Evolutionary conservation across 2,113 vertebrate species (phyloP).

Genomic region (Ochotona princeps): DNA sequence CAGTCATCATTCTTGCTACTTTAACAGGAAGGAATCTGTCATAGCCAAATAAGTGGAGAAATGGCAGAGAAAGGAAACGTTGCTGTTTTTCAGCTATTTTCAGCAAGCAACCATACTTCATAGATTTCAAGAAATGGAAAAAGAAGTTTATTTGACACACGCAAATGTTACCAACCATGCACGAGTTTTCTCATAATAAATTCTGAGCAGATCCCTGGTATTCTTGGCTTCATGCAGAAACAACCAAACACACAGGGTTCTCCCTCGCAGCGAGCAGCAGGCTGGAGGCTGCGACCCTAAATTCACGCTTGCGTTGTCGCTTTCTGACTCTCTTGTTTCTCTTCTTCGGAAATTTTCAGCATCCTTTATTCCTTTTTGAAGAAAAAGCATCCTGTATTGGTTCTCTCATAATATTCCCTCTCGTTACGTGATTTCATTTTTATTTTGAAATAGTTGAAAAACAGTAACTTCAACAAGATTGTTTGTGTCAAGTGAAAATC

Average conservation of each 20-base stretch:
- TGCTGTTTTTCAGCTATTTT: too few relatives aligned
- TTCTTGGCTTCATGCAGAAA: too few relatives aligned
- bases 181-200: too few relatives aligned
- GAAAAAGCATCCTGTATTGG: slow-evolving; percentile 4
- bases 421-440: neutral
- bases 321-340: neutral
- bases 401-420: neutral
- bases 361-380: neutral
- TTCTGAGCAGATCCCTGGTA: too few relatives aligned
- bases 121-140: too few relatives aligned
- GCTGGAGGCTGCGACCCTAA: neutral
- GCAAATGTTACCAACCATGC: too few relatives aligned
- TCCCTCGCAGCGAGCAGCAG: neutral
- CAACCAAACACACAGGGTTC: neutral
- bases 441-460: slow-evolving; percentile 17
- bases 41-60: neutral
- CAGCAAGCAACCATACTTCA: neutral
- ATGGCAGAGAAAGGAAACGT: neutral
- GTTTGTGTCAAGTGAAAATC: slow-evolving; percentile 64
- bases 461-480: slow-evolving; percentile 60
- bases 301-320: neutral
- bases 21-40: neutral
- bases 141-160: too few relatives aligned
- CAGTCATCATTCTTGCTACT: neutral
- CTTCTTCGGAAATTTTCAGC: neutral